Evolutionary conservation across 2,113 vertebrate genomes (phyloP).

Genomic region (Bos taurus): DNA sequence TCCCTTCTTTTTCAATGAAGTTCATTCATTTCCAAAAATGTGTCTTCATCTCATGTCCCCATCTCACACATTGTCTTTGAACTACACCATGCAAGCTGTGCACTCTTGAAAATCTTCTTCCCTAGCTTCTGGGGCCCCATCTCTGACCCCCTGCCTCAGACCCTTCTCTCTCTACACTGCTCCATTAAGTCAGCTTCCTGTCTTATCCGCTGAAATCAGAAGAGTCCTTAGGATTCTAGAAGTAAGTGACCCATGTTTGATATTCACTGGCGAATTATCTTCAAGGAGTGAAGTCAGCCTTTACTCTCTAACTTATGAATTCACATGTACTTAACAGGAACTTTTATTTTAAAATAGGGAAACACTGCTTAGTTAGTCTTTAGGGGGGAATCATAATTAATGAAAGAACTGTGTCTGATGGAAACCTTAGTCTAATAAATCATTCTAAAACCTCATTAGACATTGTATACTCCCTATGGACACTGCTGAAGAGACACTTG

Average conservation of each 20-base stretch:
- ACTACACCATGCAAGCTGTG: background rate
- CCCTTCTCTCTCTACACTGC: background rate
- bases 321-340: background rate
- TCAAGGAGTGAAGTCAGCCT: background rate
- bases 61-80: background rate
- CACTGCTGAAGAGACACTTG: constrained; percentile 34
- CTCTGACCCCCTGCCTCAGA: background rate
- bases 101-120: background rate
- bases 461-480: constrained; percentile 31
- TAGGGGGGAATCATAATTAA: constrained; percentile 34
- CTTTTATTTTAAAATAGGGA: constrained; percentile 21
- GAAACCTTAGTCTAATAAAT: constrained; percentile 55
- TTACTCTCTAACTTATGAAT: background rate
- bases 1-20: background rate
- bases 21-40: background rate
- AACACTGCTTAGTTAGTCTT: background rate
- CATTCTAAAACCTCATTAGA: constrained; percentile 54
- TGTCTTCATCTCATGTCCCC: background rate
- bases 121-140: background rate
- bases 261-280: background rate
- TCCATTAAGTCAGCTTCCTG: background rate
- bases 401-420: constrained; percentile 26
- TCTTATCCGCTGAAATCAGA: background rate
- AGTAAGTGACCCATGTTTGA: background rate
- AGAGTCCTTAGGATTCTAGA: background rate